Evolutionary conservation across 1,140 invertebrate genomes (phyloP), one percentile per base, ranked within the genome.

Genomic region (Helicoverpa armigera): DNA sequence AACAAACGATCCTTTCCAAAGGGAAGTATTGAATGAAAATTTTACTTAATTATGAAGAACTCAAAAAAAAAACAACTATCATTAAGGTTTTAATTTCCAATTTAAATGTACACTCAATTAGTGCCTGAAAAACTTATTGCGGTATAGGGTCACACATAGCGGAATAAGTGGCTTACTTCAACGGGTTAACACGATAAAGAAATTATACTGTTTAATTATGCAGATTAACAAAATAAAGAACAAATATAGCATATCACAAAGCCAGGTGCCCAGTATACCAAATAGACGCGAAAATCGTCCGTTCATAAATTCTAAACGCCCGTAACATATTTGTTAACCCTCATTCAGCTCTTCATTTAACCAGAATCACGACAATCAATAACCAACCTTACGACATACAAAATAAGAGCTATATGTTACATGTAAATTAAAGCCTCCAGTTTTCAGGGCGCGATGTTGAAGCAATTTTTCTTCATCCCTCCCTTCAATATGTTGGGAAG

Each of bases 401-500:
- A 0, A 29, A 85, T 83, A 90, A 78, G 74, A 79, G 74, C 61
- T 81, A 70, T 80, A 83, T 78, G 72, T 67, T 16, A 23, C 18
- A 88, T 88, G 88, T 84, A 91, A 89, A 90, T 90, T 88, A 88
- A 85, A 85, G 84, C 85, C 80, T 80, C 83, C 83, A 85, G 80
- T 90, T 86, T 91, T 88, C 85, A 87, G 82, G 83, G 79, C 82
- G 83, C 84, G 84, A 86, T 84, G 87, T 84, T 80, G 74, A 84
- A 86, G 86, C 86, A 87, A 91, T 93, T 93, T 93, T 89, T 93
- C 90, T 89, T 84, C 82, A 92, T 86, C 89, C 85, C 82, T 87
- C 82, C 86, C 84, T 85, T 84, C 89, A 92, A 92, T 93, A 93
- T 93, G 90, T 91, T 91, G 81, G 78, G 83, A 82, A 78, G 82